Evolutionary conservation across 1,140 invertebrate genomes (phyloP).

Genomic region (Ceratosolen fusciceps): DNA sequence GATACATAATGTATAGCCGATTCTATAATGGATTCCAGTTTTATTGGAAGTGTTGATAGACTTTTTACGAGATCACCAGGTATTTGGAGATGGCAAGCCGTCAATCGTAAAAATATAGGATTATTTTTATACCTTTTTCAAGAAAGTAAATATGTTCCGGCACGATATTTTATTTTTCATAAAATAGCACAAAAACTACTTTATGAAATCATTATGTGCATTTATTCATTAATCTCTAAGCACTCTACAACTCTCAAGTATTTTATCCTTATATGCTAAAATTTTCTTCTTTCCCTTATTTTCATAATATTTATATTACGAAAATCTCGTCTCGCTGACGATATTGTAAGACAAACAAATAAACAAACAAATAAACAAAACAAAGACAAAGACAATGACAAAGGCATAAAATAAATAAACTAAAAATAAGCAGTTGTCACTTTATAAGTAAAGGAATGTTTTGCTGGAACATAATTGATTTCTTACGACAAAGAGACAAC

Average conservation of each 20-base stretch:
- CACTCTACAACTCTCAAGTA: conserved; percentile 45
- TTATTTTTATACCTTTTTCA: conserved; percentile 62
- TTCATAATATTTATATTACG: conserved; percentile 4
- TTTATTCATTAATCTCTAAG: conserved; percentile 48
- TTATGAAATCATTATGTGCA: conserved; percentile 42
- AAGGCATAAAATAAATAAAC: neutral
- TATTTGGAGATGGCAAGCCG: conserved; percentile 53
- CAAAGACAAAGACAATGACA: too few species aligned
- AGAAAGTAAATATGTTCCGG: conserved; percentile 58
- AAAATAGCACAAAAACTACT: too few species aligned
- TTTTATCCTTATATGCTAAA: conserved; percentile 1
- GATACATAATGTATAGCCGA: conserved; percentile 63
- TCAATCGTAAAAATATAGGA: conserved; percentile 57
- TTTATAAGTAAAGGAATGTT: conserved; percentile 46
- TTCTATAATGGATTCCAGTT: conserved; percentile 68
- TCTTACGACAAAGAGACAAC: conserved; percentile 54
- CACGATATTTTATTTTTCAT: conserved; percentile 52
- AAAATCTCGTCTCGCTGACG: neutral
- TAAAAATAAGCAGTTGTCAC: conserved; percentile 29
- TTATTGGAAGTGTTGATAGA: conserved; percentile 68
- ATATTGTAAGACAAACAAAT: too few species aligned
- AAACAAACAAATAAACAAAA: too few species aligned
- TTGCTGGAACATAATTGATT: conserved; percentile 59
- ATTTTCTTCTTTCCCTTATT: conserved; percentile 43
- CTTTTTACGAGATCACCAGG: conserved; percentile 59